Base-by-base conservation (phyloP, 2,888 invertebrate genomes). In the Luperina testacea region DNA sequence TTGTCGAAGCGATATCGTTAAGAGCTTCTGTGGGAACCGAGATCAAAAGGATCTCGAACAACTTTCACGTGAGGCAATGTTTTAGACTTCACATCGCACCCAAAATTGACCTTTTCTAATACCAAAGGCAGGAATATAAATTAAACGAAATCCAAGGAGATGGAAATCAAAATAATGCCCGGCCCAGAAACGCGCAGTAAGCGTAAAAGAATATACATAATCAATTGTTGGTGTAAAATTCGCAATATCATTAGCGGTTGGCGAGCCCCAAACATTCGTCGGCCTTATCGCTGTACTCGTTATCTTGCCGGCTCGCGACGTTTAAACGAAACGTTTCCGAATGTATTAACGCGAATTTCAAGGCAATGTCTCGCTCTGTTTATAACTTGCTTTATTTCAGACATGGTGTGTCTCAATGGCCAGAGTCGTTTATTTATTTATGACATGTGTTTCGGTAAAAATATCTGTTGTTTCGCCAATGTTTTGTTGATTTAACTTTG, bases 211-310 rank as follows among this genome's bases (percentile, higher is more conserved):
- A 84, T 83, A 79, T 82, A 79, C 67, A 85, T 87, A 87, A 87
- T 87, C 81, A 87, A 87, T 85, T 85, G 85, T 86, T 78, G 86
- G 83, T 81, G 85, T 89, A 81, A 90, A 91, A 88, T 87, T 89
- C 85, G 83, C 85, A 85, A 88, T 87, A 90, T 90, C 90, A 91
- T 90, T 90, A 89, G 85, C 85, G 80, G 84, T 83, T 77, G 83
- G 78, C 76, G 88, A 90, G 83, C 83, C 84, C 83, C 80, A 80
- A 89, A 86, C 85, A 88, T 90, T 89, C 85, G 87, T 87, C 83
- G 87, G 73, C 24, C 72, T 85, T 90, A 90, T 90, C 91, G 82
- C 51, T 59, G 13, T 65, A 70, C 85, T 87, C 86, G 83, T 90
- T 90, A 91, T 90, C 88, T 82, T 75, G 73, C 71, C 75, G 85